Evolutionary conservation across 2,888 invertebrate species (phyloP).

Genomic region (Aleiodes alternator): DNA sequence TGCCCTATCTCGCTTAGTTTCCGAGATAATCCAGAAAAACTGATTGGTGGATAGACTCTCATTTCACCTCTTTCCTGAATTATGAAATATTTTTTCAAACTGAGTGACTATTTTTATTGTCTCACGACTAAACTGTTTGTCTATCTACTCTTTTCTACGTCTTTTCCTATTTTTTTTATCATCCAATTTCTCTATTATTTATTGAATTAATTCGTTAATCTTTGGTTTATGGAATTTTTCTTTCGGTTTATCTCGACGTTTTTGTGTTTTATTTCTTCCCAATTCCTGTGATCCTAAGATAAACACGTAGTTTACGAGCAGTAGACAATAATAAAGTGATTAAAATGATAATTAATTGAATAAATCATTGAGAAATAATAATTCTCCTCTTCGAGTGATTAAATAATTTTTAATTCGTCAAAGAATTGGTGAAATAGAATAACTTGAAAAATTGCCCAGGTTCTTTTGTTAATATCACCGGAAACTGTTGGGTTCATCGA

Average conservation of each 20-base stretch:
- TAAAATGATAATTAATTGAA: not conserved
- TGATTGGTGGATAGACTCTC: no score
- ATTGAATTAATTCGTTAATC: not conserved
- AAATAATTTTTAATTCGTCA: not conserved
- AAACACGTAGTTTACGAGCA: no score
- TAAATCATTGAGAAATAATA: slow-evolving; percentile 15
- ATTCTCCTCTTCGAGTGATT: not conserved
- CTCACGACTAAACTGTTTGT: not conserved
- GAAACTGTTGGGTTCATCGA: no score
- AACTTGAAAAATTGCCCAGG: no score
- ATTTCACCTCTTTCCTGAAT: no score
- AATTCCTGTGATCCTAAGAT: no score
- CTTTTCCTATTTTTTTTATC: not conserved
- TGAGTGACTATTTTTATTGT: not conserved
- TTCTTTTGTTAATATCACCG: no score
- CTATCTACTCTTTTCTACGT: not conserved
- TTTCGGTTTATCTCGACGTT: not conserved
- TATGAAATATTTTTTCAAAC: not conserved
- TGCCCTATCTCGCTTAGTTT: no score
- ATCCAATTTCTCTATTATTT: not conserved
- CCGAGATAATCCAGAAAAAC: no score
- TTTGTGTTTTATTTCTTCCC: not conserved
- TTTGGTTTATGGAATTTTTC: not conserved
- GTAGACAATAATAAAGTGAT: no score
- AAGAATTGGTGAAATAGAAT: no score